Evolutionary conservation across 2,888 invertebrate genomes (phyloP), one percentile per base, ranked within the genome.

Genomic region (Apotomis betuletana): DNA sequence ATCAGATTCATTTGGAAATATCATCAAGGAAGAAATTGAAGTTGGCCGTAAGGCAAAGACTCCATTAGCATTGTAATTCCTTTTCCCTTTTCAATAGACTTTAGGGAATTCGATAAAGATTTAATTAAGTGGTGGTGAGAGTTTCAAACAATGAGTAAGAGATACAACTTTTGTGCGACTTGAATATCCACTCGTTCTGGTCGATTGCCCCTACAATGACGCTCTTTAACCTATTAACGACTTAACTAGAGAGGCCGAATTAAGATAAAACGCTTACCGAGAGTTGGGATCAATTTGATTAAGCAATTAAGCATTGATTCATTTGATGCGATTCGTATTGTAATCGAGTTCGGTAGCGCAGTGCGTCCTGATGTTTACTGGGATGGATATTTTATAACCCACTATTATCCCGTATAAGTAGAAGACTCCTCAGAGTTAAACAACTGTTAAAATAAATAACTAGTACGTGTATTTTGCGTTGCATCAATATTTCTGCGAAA

Each of bases 31-130:
- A 81, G 79, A 79, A 84, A 85, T 83, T 79, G 76, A 80, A 79
- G 78, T 81, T 76, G 75, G 75, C 76, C 67, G 76, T 77, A 78
- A 74, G 78, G 80, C 77, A 76, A 81, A 79, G 79, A 82, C 77
- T 83, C 82, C 83, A 87, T 90, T 89, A 87, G 83, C 80, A 87
- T 87, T 85, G 84, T 86, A 85, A 89, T 85, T 83, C 80, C 77
- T 77, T 81, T 84, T 81, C 79, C 81, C 79, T 77, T 81, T 80
- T 80, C 80, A 82, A 83, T 82, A 81, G 83, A 77, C 81, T 76
- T 76, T 70, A 73, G 79, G 77, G 77, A 82, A 88, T 86, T 86
- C 85, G 82, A 90, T 90, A 85, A 84, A 79, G 77, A 74, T 78
- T 83, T 81, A 80, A 83, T 83, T 81, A 80, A 78, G 80, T 77